A percentile compares a stretch with the other conserved stretches of the same genome.
phyloP scores from a whole-genome alignment of 2,888 invertebrate species.

The Dasysyrphus tricinctus region DNA sequence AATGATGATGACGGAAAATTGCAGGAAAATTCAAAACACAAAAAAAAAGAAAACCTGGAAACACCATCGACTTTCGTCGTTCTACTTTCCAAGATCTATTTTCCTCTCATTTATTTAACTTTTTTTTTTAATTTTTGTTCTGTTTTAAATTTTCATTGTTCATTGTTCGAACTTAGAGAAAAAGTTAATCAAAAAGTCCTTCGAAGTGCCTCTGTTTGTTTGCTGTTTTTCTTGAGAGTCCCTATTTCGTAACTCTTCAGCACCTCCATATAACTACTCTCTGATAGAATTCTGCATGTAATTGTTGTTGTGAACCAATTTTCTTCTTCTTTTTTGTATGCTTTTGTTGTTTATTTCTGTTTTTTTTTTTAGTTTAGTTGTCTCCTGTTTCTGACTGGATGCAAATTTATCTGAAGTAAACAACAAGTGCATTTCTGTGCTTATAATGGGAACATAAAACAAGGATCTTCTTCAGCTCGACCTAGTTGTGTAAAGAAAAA shows the following conservation, averaged over 20 bases:
- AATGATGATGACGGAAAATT: not conserved
- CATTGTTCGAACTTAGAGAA: slow-evolving; percentile 36
- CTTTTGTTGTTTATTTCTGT: not conserved
- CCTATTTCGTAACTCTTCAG: slow-evolving; percentile 43
- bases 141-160: not conserved
- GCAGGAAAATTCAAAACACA: not conserved
- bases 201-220: slow-evolving; percentile 34
- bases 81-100: slow-evolving; percentile 39
- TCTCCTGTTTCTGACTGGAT: slow-evolving; percentile 7
- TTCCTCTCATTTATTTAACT: slow-evolving; percentile 10
- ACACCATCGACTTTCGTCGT: slow-evolving; percentile 35
- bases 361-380: not conserved
- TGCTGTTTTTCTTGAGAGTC: slow-evolving; percentile 2
- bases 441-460: slow-evolving; percentile 46
- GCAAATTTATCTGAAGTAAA: slow-evolving; percentile 59
- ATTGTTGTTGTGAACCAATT: slow-evolving; percentile 45
- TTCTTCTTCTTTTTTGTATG: slow-evolving; percentile 9
- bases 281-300: not conserved
- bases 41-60: not conserved
- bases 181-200: slow-evolving; percentile 68
- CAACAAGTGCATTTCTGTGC: slow-evolving; percentile 58
- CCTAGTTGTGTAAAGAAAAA: slow-evolving; percentile 56
- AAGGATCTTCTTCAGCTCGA: slow-evolving; percentile 50
- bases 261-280: slow-evolving; percentile 51
- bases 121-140: slow-evolving; percentile 3